Base-by-base conservation (phyloP, 2,113 vertebrate species). In the Hemibates koningsi region DNA sequence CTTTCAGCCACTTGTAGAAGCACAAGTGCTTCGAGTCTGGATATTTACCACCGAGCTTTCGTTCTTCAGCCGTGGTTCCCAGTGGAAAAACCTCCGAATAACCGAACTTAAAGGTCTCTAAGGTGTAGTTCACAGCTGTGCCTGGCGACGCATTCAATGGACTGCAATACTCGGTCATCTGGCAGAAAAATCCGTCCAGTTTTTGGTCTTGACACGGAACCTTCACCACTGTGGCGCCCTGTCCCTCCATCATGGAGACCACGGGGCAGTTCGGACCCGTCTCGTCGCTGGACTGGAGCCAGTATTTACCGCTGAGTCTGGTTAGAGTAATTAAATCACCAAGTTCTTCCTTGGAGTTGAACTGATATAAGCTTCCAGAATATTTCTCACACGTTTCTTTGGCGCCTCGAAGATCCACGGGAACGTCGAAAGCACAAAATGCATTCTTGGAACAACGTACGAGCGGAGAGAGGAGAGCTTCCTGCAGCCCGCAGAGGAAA, bases 151-250 rank as follows among this genome's bases (percentile, higher is more conserved):
- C 5, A n/a, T 13, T 1, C 2, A 91, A 2, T 2, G 2, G 7
- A 0, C 1, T 1, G 41, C 94, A 95, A 76, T 7, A 11, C 4
- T 0, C 1, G 5, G 0, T 38, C 5, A 2, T 6, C 3, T 78
- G 38, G 80, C 94, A 96, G 13, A 95, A 7, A 45, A 86, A 86
- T 1, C 94, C 95, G 6, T 45, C 9, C 29, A 91, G 57, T 3
- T 13, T 10, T 9, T 13, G 6, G 5, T 54, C 2, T 0, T 0
- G 1, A 80, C 92, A 94, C 45, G 29, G 57, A 38, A 14, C 7
- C 45, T 2, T 6, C 7, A 1, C 1, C 66, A 52, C 5, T 12
- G 11, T 12, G 7, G 7, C 1, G 11, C 27, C 5, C 7, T 4
- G 9, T 16, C 16, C 88, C 10, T 0, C 3, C 38, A 32, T 4